These are phyloP conservation scores for Perodicticus potto DNA, from an alignment of 2,797 vertebrate species.

Conservation along the genomic window DNA sequence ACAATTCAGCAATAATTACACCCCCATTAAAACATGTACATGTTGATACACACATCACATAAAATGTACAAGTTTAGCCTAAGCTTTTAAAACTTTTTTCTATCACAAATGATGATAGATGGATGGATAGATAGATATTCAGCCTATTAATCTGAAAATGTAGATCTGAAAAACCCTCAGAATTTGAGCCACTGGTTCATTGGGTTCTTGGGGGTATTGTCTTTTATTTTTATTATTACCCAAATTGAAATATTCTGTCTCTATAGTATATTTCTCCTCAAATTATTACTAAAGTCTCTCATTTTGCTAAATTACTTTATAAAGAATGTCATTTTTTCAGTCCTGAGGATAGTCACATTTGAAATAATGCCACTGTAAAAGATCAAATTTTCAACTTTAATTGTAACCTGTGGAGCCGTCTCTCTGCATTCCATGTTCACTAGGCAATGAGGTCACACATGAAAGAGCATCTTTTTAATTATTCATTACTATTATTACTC, in stretches of 20 bases:
- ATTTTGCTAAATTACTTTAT: constrained; percentile 36
- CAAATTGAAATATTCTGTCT: background rate
- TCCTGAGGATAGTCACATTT: background rate
- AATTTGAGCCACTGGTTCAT: background rate
- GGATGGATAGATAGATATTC: background rate
- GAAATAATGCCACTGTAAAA: constrained; percentile 30
- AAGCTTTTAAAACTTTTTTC: constrained; percentile 65
- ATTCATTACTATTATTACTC: constrained; percentile 41
- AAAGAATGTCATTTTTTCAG: background rate
- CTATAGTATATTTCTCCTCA: background rate
- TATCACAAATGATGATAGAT: constrained; percentile 36
- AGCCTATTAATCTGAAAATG: background rate
- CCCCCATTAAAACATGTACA: constrained; percentile 73
- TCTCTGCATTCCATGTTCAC: background rate
- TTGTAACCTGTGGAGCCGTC: background rate
- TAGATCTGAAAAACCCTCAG: constrained; percentile 3
- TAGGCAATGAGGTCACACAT: background rate
- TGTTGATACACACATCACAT: constrained; percentile 67
- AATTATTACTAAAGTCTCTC: constrained; percentile 2
- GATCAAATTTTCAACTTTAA: constrained; percentile 1
- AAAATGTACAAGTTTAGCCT: constrained; percentile 57
- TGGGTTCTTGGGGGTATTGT: background rate
- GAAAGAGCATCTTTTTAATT: constrained; percentile 54
- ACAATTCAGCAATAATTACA: constrained; percentile 78
- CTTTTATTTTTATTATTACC: constrained; percentile 51